A percentile compares a stretch with the other conserved stretches of the same genome.
Conservation (phyloP, 2,113 vertebrate species). For the Oryzias woworae region DNA sequence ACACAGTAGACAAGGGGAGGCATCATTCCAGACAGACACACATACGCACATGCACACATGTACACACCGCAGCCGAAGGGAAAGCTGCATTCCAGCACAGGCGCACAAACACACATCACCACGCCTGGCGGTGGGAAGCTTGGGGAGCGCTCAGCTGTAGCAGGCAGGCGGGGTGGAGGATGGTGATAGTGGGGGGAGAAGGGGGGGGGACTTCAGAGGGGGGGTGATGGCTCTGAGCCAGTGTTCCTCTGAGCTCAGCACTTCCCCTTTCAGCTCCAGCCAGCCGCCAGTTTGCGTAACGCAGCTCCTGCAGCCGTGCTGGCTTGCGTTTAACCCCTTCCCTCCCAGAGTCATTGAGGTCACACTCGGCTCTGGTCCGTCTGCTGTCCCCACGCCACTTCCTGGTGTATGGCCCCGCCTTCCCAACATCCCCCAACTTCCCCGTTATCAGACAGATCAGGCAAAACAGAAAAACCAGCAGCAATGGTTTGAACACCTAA, state of each 20-base stretch:
- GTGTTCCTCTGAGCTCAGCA: constrained; percentile 78
- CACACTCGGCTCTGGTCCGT: constrained; percentile 39
- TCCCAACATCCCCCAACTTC: background rate
- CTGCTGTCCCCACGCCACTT: constrained; percentile 31
- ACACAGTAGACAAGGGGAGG: constrained; percentile 75
- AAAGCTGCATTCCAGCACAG: constrained; percentile 73
- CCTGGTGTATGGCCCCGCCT: constrained; percentile 19
- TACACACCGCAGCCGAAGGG: constrained; percentile 66
- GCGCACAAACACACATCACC: constrained; percentile 72
- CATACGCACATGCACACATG: constrained; percentile 37
- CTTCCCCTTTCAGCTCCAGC: constrained; percentile 75
- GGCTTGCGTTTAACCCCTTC: constrained; percentile 70
- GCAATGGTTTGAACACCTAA: no score
- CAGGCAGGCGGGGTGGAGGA: constrained; percentile 57
- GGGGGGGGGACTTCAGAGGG: constrained; percentile 29
- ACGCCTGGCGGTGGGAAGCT: constrained; percentile 86
- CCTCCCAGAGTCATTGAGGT: constrained; percentile 67
- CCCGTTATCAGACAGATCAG: constrained; percentile 15
- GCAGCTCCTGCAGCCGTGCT: constrained; percentile 57
- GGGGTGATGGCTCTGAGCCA: constrained; percentile 66
- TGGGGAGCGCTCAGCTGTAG: constrained; percentile 94
- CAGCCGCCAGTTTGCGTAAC: constrained; percentile 75
- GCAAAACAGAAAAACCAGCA: no score
- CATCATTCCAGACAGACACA: constrained; percentile 74
- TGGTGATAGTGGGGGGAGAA: constrained; percentile 28